phyloP scores from a whole-genome alignment of 2,888 invertebrate genomes.

The Drosophila diplacantha region DNA sequence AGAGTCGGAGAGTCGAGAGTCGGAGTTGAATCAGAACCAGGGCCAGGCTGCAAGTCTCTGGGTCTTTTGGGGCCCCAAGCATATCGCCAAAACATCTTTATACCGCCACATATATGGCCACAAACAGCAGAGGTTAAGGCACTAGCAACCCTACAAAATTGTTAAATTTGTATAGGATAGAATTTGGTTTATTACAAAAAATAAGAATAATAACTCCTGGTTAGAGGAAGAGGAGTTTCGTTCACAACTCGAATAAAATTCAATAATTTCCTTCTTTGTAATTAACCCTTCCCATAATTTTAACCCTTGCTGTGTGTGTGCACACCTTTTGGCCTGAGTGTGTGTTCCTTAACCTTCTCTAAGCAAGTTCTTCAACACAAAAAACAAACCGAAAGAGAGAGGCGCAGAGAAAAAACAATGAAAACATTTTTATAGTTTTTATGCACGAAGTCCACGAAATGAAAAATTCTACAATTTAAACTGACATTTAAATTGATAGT shows the following conservation, averaged over 20 bases:
- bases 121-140: conserved; percentile 1
- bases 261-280: neutral
- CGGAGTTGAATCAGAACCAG: conserved; percentile 40
- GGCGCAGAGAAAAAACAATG: conserved; percentile 56
- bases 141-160: neutral
- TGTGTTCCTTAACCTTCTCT: conserved; percentile 49
- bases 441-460: conserved; percentile 73
- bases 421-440: conserved; percentile 70
- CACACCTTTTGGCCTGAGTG: conserved; percentile 29
- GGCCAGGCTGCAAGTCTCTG: conserved; percentile 38
- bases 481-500: conserved; percentile 76
- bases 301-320: conserved; percentile 18
- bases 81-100: conserved; percentile 62
- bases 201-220: neutral
- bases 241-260: neutral
- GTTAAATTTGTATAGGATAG: neutral
- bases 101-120: conserved; percentile 27
- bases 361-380: conserved; percentile 60
- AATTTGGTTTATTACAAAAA: neutral
- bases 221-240: no score
- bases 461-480: conserved; percentile 75
- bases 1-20: conserved; percentile 33
- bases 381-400: conserved; percentile 40
- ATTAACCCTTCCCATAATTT: neutral
- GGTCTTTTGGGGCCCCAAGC: conserved; percentile 32